Base-by-base conservation (phyloP, 2,888 invertebrate genomes). In the Xylocampa areola region DNA sequence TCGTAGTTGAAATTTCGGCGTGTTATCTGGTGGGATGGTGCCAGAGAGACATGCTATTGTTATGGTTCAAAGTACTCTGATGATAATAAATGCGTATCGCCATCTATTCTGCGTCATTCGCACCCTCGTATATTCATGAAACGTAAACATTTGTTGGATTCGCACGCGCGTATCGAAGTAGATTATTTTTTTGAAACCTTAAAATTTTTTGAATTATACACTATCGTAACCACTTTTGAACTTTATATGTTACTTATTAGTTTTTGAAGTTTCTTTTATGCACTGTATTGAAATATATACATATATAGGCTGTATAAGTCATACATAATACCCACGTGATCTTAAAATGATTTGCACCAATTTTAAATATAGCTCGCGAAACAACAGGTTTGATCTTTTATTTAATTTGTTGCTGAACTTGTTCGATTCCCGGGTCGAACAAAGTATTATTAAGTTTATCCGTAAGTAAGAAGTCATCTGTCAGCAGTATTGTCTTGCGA, bases 81-180 rank as follows among this genome's bases (percentile, higher is more conserved):
- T 70, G 71, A 79, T 85, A 81, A 72, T 73, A 62, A 64, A 41
- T 51, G 59, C 47, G 51, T 76, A 73, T 65, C 54, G 75, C 48
- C 30, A 44, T 67, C 66, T 67, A 77, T 68, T 82, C 81, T 85
- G 72, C 82, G 79, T 86, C 81, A 82, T 77, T 71, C 63, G 47
- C 68, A 76, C 71, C 68, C 54, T 59, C 57, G 50, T 74, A 65
- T 64, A 60, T 65, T 62, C 48, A 54, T 62, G 27, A 52, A 73
- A 74, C 57, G 71, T 83, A 82, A 80, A 83, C 72, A 82, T 79
- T 81, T 73, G 54, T 60, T 68, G 14, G 25, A 57, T 57, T 58
- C 57, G 45, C 52, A 50, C 50, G 58, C 40, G 33, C 41, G 36
- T 49, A 19, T 49, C 53, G 0, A n/a, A n/a, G n/a, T n/a, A n/a